Evolutionary conservation across 1,140 invertebrate species (phyloP).

Genomic region (Dendrolimus punctatus): DNA sequence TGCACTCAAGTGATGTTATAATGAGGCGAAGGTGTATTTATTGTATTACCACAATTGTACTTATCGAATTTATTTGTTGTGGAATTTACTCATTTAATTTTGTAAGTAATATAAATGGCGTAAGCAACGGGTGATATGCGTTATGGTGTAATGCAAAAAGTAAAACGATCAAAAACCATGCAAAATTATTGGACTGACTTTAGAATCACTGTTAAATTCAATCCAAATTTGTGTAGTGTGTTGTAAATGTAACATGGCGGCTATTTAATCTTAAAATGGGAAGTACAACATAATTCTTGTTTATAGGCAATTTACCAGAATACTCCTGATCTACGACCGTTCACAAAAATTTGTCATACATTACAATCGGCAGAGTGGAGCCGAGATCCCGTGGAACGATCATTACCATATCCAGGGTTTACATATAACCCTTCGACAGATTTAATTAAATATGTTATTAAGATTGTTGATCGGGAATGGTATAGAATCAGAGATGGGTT

Average conservation of each 20-base stretch:
- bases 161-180: too few relatives aligned
- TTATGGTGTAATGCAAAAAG: too few relatives aligned
- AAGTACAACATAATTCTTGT: slow-evolving; percentile 6
- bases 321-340: slow-evolving; percentile 13
- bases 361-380: slow-evolving; percentile 32
- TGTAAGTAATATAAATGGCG: neutral
- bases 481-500: slow-evolving; percentile 23
- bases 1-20: too few relatives aligned
- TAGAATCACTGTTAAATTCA: too few relatives aligned
- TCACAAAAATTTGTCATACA: slow-evolving; percentile 26
- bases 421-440: slow-evolving; percentile 24
- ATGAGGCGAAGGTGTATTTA: too few relatives aligned
- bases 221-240: neutral
- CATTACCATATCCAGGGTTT: slow-evolving; percentile 5
- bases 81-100: neutral
- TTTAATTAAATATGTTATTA: slow-evolving; percentile 21
- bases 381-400: slow-evolving; percentile 6
- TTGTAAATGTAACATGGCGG: neutral
- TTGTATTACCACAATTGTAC: too few relatives aligned
- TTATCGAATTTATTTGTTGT: too few relatives aligned
- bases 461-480: slow-evolving; percentile 34
- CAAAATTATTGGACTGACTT: too few relatives aligned
- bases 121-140: neutral
- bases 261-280: neutral
- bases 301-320: slow-evolving; percentile 24